These are phyloP conservation scores for Tetraneura akinire DNA, from an alignment of 1,140 invertebrate species.

Conservation along the genomic window DNA sequence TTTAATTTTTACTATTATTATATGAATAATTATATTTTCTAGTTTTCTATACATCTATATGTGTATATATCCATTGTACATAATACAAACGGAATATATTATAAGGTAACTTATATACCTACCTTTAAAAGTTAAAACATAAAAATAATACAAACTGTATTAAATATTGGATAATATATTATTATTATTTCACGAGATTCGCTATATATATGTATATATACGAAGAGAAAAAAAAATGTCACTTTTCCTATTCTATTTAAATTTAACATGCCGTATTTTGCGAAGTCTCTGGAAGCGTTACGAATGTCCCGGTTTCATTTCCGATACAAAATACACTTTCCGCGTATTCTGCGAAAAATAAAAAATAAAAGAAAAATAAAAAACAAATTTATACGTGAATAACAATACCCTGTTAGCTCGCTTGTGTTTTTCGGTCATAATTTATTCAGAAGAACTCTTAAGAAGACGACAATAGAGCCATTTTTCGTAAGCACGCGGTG, in stretches of 20 bases:
- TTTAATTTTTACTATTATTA: too few species aligned
- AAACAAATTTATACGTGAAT: slow-evolving; percentile 46
- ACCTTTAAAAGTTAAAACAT: too few species aligned
- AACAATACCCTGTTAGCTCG: slow-evolving; percentile 47
- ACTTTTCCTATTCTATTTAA: neutral
- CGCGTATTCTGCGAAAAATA: neutral
- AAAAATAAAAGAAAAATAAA: neutral
- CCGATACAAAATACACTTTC: slow-evolving; percentile 46
- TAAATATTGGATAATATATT: too few species aligned
- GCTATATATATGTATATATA: too few species aligned
- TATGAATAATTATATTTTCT: too few species aligned
- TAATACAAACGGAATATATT: too few species aligned
- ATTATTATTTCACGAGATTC: too few species aligned
- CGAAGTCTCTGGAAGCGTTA: neutral
- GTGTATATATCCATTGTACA: too few species aligned
- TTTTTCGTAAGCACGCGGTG: slow-evolving; percentile 45
- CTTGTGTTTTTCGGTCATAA: slow-evolving; percentile 50
- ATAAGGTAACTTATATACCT: too few species aligned
- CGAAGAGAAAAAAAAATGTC: neutral
- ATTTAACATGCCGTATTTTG: slow-evolving; percentile 12
- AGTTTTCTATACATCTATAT: too few species aligned
- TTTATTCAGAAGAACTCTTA: slow-evolving; percentile 50
- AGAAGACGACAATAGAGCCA: slow-evolving; percentile 48
- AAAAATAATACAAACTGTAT: too few species aligned
- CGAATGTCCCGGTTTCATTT: slow-evolving; percentile 38